These are phyloP conservation scores for Cecidostiba fungosa DNA, from an alignment of 2,888 invertebrate genomes.

Conservation along the genomic window DNA sequence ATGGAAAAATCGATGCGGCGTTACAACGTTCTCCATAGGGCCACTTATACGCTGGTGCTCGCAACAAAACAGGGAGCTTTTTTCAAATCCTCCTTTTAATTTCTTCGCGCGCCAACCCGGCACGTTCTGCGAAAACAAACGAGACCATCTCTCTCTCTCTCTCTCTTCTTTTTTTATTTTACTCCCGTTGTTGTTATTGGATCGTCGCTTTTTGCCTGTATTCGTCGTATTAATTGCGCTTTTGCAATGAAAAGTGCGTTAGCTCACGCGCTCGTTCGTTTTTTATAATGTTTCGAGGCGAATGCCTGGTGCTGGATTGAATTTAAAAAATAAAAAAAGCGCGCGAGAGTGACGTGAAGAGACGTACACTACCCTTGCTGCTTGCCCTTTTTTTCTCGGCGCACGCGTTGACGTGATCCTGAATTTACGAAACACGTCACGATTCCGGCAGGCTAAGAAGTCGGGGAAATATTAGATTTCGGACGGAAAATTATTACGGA, in stretches of 20 bases:
- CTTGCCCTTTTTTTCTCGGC: not conserved
- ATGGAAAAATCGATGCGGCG: slow-evolving; percentile 52
- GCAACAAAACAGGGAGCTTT: not conserved
- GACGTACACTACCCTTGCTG: not conserved
- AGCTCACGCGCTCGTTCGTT: not conserved
- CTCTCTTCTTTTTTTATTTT: not conserved
- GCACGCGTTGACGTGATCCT: not conserved
- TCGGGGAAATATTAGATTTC: not conserved
- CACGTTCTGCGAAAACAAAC: slow-evolving; percentile 4
- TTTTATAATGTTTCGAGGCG: not conserved
- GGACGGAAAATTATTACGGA: not conserved
- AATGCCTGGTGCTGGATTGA: not conserved
- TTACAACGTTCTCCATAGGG: not conserved
- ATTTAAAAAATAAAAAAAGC: not conserved
- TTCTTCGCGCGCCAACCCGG: not conserved
- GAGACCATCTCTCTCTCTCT: too few species aligned
- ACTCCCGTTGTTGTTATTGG: not conserved
- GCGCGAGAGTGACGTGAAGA: not conserved
- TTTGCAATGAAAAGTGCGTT: not conserved
- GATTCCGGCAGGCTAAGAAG: not conserved
- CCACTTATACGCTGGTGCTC: not conserved
- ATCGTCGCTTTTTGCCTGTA: not conserved
- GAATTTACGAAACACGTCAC: slow-evolving; percentile 13
- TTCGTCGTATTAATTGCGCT: not conserved
- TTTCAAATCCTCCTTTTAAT: slow-evolving; percentile 33